A percentile compares a stretch with the other conserved stretches of the same genome.
Evolutionary conservation across 1,140 invertebrate species (phyloP).

Genomic region (Scaptomyza montana): DNA sequence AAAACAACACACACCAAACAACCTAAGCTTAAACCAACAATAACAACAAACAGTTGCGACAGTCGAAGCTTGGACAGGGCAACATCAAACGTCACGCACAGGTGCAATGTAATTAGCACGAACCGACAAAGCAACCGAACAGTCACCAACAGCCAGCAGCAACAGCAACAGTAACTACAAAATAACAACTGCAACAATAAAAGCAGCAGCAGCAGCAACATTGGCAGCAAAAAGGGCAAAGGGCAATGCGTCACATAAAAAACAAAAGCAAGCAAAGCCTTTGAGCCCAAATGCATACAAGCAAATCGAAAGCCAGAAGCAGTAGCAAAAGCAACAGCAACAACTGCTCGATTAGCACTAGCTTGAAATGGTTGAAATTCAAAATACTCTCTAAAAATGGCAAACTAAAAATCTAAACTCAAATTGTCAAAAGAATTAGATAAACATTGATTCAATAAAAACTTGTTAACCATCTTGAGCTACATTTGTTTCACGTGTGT

Average conservation of each 20-base stretch:
- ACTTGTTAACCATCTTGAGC: not conserved
- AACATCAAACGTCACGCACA: slow-evolving; percentile 80
- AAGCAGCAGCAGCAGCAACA: slow-evolving; percentile 1
- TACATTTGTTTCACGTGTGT: not conserved
- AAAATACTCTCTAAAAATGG: slow-evolving; percentile 7
- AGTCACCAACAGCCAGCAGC: not conserved
- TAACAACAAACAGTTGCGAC: slow-evolving; percentile 35
- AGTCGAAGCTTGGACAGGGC: slow-evolving; percentile 67
- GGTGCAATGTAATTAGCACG: slow-evolving; percentile 81
- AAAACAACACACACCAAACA: slow-evolving; percentile 46
- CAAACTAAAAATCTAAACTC: too few species aligned
- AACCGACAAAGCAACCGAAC: slow-evolving; percentile 63
- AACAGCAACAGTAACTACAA: not conserved
- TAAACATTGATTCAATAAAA: too few species aligned
- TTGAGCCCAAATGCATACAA: slow-evolving; percentile 81
- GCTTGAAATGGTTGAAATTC: not conserved
- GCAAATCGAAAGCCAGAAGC: slow-evolving; percentile 50
- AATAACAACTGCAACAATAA: not conserved
- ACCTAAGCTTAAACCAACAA: slow-evolving; percentile 58
- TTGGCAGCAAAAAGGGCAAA: slow-evolving; percentile 3
- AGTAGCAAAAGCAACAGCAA: slow-evolving; percentile 33
- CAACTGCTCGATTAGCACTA: slow-evolving; percentile 5
- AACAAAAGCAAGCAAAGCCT: slow-evolving; percentile 80
- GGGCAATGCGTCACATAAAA: slow-evolving; percentile 57
- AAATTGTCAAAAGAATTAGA: too few species aligned